phyloP scores from a whole-genome alignment of 1,140 invertebrate genomes.

The Bilobella aurantiaca region DNA sequence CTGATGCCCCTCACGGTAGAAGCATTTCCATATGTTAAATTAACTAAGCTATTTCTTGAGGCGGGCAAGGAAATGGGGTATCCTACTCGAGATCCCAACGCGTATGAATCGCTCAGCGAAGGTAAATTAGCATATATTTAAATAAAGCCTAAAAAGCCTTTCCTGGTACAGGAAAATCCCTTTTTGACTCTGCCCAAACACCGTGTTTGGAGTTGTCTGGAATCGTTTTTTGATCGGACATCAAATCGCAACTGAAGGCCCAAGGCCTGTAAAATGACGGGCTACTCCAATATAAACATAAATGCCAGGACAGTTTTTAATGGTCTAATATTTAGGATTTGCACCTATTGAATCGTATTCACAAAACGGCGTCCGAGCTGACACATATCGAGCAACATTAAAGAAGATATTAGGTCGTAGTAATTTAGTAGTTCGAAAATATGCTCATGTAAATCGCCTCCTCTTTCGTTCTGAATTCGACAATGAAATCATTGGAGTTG shows the following conservation, averaged over 20 bases:
- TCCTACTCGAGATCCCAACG: conserved; percentile 25
- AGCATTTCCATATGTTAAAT: no score
- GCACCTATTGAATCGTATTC: neutral
- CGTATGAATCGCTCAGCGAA: conserved; percentile 14
- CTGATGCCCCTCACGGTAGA: neutral
- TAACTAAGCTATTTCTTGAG: conserved; percentile 17
- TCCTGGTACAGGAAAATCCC: neutral
- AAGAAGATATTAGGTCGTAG: neutral
- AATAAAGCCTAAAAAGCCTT: no score
- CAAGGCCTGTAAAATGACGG: no score
- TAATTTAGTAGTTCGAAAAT: conserved; percentile 23
- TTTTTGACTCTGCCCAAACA: neutral
- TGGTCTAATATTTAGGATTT: neutral
- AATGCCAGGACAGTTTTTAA: no score
- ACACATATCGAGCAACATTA: neutral
- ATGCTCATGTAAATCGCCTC: conserved; percentile 20
- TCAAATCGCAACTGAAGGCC: no score
- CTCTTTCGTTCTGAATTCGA: conserved; percentile 15
- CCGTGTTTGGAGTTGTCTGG: neutral
- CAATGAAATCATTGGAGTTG: conserved; percentile 21
- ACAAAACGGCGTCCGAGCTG: neutral
- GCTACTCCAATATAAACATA: no score
- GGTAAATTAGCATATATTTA: no score
- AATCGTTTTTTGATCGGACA: neutral
- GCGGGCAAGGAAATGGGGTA: conserved; percentile 26